These are phyloP conservation scores for Holothuria leucospilota DNA, from an alignment of 53 echinoderm and acorn worm species.

Conservation along the genomic window DNA sequence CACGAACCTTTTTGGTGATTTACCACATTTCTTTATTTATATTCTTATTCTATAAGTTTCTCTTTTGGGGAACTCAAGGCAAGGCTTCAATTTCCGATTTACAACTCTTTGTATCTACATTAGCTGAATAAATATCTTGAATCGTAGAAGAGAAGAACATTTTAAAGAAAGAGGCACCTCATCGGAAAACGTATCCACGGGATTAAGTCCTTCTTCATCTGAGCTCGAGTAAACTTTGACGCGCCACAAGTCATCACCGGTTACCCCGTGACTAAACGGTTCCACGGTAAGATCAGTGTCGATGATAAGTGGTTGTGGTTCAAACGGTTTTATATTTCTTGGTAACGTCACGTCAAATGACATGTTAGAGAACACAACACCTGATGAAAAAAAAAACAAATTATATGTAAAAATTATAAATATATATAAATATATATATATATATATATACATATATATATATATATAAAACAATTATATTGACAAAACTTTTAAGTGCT, in stretches of 20 bases:
- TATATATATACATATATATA: too few relatives aligned
- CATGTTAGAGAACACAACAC: slow-evolving; percentile 21
- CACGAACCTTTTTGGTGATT: too few relatives aligned
- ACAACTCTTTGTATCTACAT: too few relatives aligned
- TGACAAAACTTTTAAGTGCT: too few relatives aligned
- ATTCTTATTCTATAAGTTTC: too few relatives aligned
- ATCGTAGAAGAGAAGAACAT: not conserved
- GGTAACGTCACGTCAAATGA: slow-evolving; percentile 4
- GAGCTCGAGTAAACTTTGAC: slow-evolving; percentile 1
- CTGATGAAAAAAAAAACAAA: not conserved
- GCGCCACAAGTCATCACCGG: slow-evolving; percentile 11
- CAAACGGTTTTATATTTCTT: not conserved
- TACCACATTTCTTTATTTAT: too few relatives aligned
- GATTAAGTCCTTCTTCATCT: not conserved
- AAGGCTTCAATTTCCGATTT: too few relatives aligned
- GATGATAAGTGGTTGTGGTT: not conserved
- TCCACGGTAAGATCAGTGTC: slow-evolving; percentile 7
- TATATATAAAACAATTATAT: too few relatives aligned
- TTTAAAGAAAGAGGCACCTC: not conserved
- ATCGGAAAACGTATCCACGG: not conserved
- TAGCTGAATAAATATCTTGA: too few relatives aligned
- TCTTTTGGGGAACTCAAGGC: too few relatives aligned
- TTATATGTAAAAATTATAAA: too few relatives aligned
- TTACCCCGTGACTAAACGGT: not conserved
- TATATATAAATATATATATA: too few relatives aligned